Base-by-base conservation (phyloP, 2,888 invertebrate species). In the Ormyrus thymus region DNA sequence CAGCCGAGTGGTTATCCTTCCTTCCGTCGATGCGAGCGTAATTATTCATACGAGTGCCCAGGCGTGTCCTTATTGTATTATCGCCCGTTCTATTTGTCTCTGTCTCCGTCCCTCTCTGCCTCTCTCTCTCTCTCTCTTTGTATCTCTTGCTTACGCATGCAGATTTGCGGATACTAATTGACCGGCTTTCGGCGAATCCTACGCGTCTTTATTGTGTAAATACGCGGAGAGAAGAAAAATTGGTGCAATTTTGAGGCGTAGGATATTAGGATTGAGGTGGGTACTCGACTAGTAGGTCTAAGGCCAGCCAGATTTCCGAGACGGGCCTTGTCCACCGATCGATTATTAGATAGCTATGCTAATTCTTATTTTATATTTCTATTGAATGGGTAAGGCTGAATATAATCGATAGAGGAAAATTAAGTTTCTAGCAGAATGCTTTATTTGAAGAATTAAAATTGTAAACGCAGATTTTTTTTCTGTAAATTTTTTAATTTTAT, bases 1-100 rank as follows among this genome's bases (percentile, higher is more conserved):
- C 80, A 81, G 79, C 81, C 29, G 78, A 79, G 80, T 76, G 80
- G 83, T 83, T 84, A 84, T 83, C 83, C 83, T 84, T 84, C 83
- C 83, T 82, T 82, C 82, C 80, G 80, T 80, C 6, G 46, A 15
- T 53, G 48, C 13, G 10, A 58, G 7, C 29, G 62, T 61, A 43
- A 70, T 71, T 76, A 76, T 65, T 76, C 64, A 71, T 56, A 50
- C 10, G 46, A 29, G 29, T 29, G 29, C 10, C 8, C 29, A 29
- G 6, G 55, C 55, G 29, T 55, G 58, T 58, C 58, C 58, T 58
- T 58, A 29, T 29, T 29, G 29, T 29, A 29, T 29, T 29, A 29
- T 29, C 29, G 29, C 29, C 4, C 29, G 29, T 29, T 29, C 29
- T 29, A 58, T 55, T 15, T 29, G 15, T 48, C 7, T 55, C n/a